Evolutionary conservation across 1,140 invertebrate genomes (phyloP).

Genomic region (Drosophila trapezifrons): DNA sequence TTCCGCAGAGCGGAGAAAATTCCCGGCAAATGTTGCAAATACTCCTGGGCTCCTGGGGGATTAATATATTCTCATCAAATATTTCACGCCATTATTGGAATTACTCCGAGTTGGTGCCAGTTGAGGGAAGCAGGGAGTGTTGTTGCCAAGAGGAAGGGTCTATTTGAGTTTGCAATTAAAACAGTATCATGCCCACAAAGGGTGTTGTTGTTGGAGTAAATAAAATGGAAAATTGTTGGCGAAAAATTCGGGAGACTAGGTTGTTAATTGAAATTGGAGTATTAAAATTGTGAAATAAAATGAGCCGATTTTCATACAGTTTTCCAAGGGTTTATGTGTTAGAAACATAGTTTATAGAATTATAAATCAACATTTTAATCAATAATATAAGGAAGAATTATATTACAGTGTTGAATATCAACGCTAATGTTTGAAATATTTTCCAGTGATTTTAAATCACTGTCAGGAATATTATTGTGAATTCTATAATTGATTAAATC

Average conservation of each 20-base stretch:
- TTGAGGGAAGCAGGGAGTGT: neutral
- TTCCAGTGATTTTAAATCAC: too few species aligned
- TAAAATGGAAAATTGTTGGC: neutral
- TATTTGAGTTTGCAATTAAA: constrained; percentile 32
- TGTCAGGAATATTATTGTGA: too few species aligned
- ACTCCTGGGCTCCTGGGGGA: constrained; percentile 61
- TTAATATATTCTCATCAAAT: constrained; percentile 83
- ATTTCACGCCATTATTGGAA: constrained; percentile 82
- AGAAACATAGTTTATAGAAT: too few species aligned
- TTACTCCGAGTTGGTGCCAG: constrained; percentile 39
- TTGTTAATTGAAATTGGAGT: neutral
- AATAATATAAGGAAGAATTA: too few species aligned
- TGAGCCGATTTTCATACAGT: neutral
- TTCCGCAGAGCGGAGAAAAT: constrained; percentile 24
- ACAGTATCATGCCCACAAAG: constrained; percentile 10
- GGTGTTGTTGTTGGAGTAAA: neutral
- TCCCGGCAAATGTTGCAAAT: constrained; percentile 66
- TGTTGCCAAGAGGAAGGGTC: neutral
- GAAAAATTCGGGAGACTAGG: neutral
- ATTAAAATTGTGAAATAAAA: too few species aligned
- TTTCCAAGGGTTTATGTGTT: too few species aligned
- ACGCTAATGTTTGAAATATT: too few species aligned
- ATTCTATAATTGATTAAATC: too few species aligned
- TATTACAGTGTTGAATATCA: too few species aligned
- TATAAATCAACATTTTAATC: too few species aligned